Base-by-base conservation (phyloP, 2,113 vertebrate genomes). In the Neolamprologus caudopunctatus region DNA sequence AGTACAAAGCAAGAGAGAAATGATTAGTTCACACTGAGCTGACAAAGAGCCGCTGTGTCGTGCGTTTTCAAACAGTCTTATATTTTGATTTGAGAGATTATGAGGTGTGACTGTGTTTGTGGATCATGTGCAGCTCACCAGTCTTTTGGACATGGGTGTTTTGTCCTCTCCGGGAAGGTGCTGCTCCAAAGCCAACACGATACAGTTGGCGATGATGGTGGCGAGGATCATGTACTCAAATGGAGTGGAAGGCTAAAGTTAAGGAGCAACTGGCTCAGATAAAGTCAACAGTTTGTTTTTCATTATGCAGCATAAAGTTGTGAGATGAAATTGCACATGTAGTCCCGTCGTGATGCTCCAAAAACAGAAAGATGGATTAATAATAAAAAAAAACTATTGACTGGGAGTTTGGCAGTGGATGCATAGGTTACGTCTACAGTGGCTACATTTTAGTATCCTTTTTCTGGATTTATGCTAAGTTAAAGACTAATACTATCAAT, bases 191-290 rank as follows among this genome's bases (percentile, higher is more conserved):
- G 98, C 98, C 96, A 99, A 91, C 84, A 99, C 98, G 0, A 99
- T 98, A 91, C 98, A 99, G 96, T 99, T 99, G 92, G 98, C 98
- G 54, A 99, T 99, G 94, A 99, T 99, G 93, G 98, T 99, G 31
- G 98, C 96, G 92, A 99, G 96, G 94, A 99, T 99, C 98, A 99
- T 99, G 95, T 99, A 99, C 94, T 99, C 98, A 5, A 99, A 99
- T 2, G 98, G 98, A 97, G 98, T 99, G 94, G 63, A 88, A 28
- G 7, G 53, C 19, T 21, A 13, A 83, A 82, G 97, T 98, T 96
- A 98, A 99, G 97, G 97, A 97, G 86, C 53, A 75, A 61, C 28
- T 3, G 4, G 45, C 7, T 31, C 6, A 10, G 7, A 17, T 13
- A 9, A 57, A 28, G 28, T 53, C 78, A 37, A 73, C 45, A 33